These are phyloP conservation scores for Falco concolor DNA, from an alignment of 2,797 vertebrate species.

Conservation along the genomic window DNA sequence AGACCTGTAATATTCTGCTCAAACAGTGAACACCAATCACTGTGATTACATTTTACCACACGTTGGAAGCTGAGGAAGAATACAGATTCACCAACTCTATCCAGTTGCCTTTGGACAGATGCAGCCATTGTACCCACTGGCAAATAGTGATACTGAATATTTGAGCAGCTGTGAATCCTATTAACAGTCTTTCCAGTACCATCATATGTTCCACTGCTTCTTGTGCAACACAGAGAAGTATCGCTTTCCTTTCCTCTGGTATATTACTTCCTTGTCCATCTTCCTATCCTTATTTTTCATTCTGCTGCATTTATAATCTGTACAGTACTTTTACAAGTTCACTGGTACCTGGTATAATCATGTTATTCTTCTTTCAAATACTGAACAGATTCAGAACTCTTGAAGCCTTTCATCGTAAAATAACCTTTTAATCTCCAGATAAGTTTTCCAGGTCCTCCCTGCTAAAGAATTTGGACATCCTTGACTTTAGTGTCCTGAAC, in stretches of 20 bases:
- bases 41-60: not conserved
- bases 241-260: not conserved
- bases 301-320: not conserved
- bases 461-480: not conserved
- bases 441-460: not conserved
- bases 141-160: not conserved
- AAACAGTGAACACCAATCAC: not conserved
- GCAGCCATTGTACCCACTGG: not conserved
- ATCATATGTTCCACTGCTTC: not conserved
- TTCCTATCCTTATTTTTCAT: not conserved
- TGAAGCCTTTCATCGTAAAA: not conserved
- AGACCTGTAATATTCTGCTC: not conserved
- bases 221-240: not conserved
- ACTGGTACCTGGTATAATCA: not conserved
- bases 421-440: not conserved
- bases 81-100: not conserved
- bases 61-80: not conserved
- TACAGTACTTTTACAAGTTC: not conserved
- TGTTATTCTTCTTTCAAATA: not conserved
- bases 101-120: not conserved
- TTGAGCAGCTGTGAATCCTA: not conserved
- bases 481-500: not conserved
- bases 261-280: not conserved
- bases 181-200: not conserved
- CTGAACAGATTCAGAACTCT: not conserved